phyloP scores from a whole-genome alignment of 2,113 vertebrate species.

The Cyprinodon variegatus region DNA sequence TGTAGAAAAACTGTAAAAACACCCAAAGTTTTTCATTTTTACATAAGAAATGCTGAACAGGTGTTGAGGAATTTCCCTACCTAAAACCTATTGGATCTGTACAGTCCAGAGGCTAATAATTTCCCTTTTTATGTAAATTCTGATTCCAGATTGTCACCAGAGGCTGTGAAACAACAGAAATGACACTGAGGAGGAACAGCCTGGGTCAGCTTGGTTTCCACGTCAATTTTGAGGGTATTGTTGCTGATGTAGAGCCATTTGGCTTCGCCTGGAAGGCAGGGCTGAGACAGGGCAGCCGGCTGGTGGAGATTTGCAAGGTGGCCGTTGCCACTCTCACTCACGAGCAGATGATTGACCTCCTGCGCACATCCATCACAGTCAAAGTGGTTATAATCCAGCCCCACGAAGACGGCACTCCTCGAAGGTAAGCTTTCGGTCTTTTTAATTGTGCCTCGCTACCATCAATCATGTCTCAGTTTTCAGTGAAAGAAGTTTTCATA shows the following conservation, averaged over 20 bases:
- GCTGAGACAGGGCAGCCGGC: slow-evolving; percentile 91
- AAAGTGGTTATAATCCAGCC: slow-evolving; percentile 97
- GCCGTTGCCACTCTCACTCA: slow-evolving; percentile 94
- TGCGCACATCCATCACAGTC: slow-evolving; percentile 91
- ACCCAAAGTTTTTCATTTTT: too few relatives aligned
- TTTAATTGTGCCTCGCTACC: background rate
- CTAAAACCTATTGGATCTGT: too few relatives aligned
- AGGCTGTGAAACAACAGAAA: slow-evolving; percentile 94
- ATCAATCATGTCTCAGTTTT: background rate
- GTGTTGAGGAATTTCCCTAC: too few relatives aligned
- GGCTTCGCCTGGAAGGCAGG: slow-evolving; percentile 98
- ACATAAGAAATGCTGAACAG: too few relatives aligned
- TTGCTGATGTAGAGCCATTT: slow-evolving; percentile 95
- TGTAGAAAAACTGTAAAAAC: too few relatives aligned
- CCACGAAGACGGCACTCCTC: slow-evolving; percentile 89
- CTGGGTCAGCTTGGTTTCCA: slow-evolving; percentile 97
- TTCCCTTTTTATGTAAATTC: background rate
- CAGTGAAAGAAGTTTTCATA: background rate
- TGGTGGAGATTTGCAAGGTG: slow-evolving; percentile 98
- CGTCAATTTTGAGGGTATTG: slow-evolving; percentile 96
- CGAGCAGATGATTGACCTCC: slow-evolving; percentile 97
- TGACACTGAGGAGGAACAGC: slow-evolving; percentile 90
- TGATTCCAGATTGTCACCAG: slow-evolving; percentile 86
- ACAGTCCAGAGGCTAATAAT: background rate
- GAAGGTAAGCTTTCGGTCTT: slow-evolving; percentile 81